phyloP scores from a whole-genome alignment of 2,113 vertebrate genomes.

The Pelobates fuscus region DNA sequence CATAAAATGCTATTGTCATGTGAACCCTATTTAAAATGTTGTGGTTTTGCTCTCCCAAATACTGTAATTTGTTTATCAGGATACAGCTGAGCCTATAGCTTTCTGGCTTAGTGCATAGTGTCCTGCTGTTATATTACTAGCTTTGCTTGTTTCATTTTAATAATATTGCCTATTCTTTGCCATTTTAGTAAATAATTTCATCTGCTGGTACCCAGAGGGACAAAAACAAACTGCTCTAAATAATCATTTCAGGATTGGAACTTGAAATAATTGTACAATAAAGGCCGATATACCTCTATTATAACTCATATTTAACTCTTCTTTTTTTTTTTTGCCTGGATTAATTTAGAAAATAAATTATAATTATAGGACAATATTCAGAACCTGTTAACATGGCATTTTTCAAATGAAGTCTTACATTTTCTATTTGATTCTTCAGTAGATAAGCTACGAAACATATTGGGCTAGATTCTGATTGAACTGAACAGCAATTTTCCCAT shows the following conservation, averaged over 20 bases:
- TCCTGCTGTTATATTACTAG: not conserved
- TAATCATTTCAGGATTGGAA: constrained; percentile 3
- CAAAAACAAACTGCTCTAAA: not conserved
- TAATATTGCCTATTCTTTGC: not conserved
- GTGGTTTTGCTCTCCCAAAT: too few species aligned
- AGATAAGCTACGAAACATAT: too few species aligned
- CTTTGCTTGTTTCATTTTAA: not conserved
- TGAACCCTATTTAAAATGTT: not conserved
- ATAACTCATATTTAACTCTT: too few species aligned
- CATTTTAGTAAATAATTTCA: not conserved
- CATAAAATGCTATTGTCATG: not conserved
- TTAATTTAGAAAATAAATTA: too few species aligned
- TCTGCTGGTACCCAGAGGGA: not conserved
- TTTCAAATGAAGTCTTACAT: too few species aligned
- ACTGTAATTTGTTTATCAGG: not conserved
- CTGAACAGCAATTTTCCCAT: too few species aligned
- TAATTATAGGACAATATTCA: too few species aligned
- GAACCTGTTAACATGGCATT: too few species aligned
- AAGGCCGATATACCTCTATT: too few species aligned
- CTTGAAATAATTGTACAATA: not conserved
- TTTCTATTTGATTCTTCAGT: too few species aligned
- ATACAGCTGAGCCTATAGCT: not conserved
- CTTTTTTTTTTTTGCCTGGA: too few species aligned
- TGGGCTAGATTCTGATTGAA: too few species aligned
- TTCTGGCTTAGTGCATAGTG: not conserved